phyloP scores from a whole-genome alignment of 2,797 vertebrate species.

The Sebastes vulpes region DNA sequence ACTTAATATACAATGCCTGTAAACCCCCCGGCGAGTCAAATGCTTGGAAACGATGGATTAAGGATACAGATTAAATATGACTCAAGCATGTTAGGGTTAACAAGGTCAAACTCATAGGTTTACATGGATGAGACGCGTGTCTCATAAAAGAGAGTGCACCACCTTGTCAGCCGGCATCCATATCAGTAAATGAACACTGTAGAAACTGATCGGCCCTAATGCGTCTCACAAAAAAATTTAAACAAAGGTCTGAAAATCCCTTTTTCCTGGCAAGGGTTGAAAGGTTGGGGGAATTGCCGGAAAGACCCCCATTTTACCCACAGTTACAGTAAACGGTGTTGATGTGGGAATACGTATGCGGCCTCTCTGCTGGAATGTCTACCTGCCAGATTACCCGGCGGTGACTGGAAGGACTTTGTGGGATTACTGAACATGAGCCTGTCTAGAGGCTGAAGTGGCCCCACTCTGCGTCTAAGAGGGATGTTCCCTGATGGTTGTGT shows the following conservation, averaged over 20 bases:
- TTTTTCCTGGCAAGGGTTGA: not conserved
- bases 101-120: conserved; percentile 21
- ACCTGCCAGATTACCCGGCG: conserved; percentile 66
- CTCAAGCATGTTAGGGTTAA: conserved; percentile 33
- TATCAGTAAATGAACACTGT: not conserved
- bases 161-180: not conserved
- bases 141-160: not conserved
- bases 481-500: conserved; percentile 16
- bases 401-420: conserved; percentile 69
- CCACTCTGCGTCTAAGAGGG: conserved; percentile 20
- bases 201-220: not conserved
- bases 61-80: conserved; percentile 68
- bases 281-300: not conserved
- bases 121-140: not conserved
- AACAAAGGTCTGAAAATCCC: not conserved
- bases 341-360: conserved; percentile 9
- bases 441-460: conserved; percentile 70
- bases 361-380: conserved; percentile 44
- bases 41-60: conserved; percentile 64
- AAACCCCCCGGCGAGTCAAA: conserved; percentile 33
- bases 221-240: not conserved
- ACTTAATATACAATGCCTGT: not conserved
- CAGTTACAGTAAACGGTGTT: conserved; percentile 10
- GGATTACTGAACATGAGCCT: conserved; percentile 78
- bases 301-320: not conserved